phyloP scores from a whole-genome alignment of 92 coral and sea anemone genomes.

The Virgularia gustaviana region DNA sequence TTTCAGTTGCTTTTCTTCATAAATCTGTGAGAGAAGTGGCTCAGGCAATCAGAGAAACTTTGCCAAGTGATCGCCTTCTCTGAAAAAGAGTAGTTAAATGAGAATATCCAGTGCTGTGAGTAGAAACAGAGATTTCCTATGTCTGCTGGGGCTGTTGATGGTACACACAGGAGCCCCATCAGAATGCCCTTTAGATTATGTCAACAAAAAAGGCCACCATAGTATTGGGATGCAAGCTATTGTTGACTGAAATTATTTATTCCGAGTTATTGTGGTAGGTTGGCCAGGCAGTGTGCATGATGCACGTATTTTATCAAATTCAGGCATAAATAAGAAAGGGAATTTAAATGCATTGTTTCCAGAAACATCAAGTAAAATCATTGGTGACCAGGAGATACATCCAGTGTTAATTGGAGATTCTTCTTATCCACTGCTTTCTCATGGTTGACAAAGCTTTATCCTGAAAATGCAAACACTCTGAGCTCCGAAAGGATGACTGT shows the following conservation, averaged over 20 bases:
- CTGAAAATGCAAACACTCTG: background rate
- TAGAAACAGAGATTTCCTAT: background rate
- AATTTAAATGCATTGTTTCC: background rate
- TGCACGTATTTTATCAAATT: background rate
- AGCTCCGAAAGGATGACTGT: background rate
- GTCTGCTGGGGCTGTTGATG: background rate
- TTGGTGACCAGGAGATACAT: background rate
- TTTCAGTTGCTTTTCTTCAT: background rate
- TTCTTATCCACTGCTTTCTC: background rate
- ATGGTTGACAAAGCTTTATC: background rate
- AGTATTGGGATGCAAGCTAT: background rate
- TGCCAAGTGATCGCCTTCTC: background rate
- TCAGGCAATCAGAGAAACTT: background rate
- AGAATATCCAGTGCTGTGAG: background rate
- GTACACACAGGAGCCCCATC: background rate
- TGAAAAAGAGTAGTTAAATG: background rate
- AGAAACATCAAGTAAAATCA: background rate
- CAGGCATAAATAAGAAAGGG: background rate
- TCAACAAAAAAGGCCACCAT: background rate
- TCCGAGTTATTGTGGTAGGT: background rate
- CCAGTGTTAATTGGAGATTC: background rate
- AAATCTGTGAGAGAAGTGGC: background rate
- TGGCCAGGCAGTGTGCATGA: slow-evolving; percentile 1
- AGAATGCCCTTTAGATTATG: background rate
- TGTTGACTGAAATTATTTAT: background rate